These are phyloP conservation scores for Cenopis cana DNA, from an alignment of 2,888 invertebrate species.

Conservation along the genomic window DNA sequence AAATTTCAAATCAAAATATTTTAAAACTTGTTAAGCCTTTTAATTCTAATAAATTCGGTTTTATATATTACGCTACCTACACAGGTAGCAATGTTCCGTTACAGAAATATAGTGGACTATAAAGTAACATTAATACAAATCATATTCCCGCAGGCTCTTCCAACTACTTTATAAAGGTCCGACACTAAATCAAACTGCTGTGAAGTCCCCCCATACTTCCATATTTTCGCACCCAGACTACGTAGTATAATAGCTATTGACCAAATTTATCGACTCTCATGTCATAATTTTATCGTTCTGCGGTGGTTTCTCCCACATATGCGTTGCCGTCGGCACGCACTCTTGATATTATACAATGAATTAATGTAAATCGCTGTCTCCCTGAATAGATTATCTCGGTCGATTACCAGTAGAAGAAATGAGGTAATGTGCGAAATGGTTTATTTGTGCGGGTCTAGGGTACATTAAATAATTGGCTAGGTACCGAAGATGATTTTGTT, in stretches of 20 bases:
- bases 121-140: slow-evolving; percentile 35
- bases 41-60: background rate
- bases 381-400: slow-evolving; percentile 33
- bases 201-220: slow-evolving; percentile 76
- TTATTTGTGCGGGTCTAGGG: background rate
- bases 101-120: slow-evolving; percentile 20
- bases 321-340: slow-evolving; percentile 36
- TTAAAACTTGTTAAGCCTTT: too few species aligned
- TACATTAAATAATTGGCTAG: background rate
- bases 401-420: slow-evolving; percentile 30
- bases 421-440: background rate
- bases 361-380: slow-evolving; percentile 40
- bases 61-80: background rate
- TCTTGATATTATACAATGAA: slow-evolving; percentile 39
- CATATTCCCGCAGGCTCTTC: slow-evolving; percentile 54
- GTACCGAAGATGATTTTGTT: background rate
- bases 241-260: slow-evolving; percentile 82
- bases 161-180: slow-evolving; percentile 53
- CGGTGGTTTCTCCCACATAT: slow-evolving; percentile 51
- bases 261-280: slow-evolving; percentile 82
- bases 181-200: slow-evolving; percentile 79
- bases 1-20: too few species aligned
- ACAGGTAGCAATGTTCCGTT: background rate
- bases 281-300: slow-evolving; percentile 82
- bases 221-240: slow-evolving; percentile 82